Base-by-base conservation (phyloP, 2,797 vertebrate species). In the Myoxocephalus aenaeus region DNA sequence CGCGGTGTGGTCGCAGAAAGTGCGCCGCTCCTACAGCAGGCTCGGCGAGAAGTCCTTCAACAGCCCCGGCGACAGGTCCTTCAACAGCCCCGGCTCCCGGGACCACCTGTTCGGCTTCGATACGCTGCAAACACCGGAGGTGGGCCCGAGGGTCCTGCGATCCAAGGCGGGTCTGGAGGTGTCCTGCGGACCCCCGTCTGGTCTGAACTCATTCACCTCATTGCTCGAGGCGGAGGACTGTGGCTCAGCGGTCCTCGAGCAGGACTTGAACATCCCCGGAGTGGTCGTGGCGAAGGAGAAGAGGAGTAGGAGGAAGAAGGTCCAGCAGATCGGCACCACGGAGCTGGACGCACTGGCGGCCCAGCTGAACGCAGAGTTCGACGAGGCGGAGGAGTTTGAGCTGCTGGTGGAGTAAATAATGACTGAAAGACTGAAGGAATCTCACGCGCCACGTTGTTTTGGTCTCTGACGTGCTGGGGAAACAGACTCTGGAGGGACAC, bases 21-120 rank as follows among this genome's bases (percentile, higher is more conserved):
- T 90, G 3, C 93, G 93, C 7, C 90, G 93, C 11, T 94, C 92
- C 72, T 93, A 93, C 87, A 91, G 90, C 85, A 71, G 89, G 20
- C 87, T 92, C 66, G 84, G 91, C 78, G 91, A 89, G 27, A 69
- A 48, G 27, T 88, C 90, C 5, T 7, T 80, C 29, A 65, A 56
- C 82, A 87, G 87, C 80, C 80, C 87, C 63, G 51, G 40, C 11
- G 40, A 42, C 11, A 13, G 13, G 40, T 42, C 40, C 40, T 13
- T 9, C 40, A 1, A 13, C 40, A 42, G 40, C 40, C 81, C 87
- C 63, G 51, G 81, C 22, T 22, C 72, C 1, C 32, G 85, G 0
- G 87, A 90, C 1, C 68, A 53, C 48, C 3, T 94, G 3, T 94
- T 94, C 70, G 93, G 93, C 64, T 94, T 94, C 8, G 91, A 86